These are phyloP conservation scores for Parambassis ranga DNA, from an alignment of 2,797 vertebrate genomes.

Conservation along the genomic window DNA sequence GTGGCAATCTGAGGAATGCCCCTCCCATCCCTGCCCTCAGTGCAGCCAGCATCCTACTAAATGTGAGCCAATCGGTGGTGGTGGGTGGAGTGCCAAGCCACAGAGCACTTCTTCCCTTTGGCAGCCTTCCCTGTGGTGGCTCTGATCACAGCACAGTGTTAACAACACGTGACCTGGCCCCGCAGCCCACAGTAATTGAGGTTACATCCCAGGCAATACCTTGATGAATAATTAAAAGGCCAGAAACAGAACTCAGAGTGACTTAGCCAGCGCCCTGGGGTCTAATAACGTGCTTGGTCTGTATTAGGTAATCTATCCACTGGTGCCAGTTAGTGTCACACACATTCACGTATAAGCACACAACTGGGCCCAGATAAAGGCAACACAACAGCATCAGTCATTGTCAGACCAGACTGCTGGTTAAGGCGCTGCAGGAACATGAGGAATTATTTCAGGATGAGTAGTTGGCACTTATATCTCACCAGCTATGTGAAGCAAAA, in stretches of 20 bases:
- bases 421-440: slow-evolving; percentile 64
- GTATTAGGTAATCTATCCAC: slow-evolving; percentile 75
- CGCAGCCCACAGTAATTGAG: slow-evolving; percentile 75
- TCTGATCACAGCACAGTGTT: slow-evolving; percentile 63
- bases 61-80: slow-evolving; percentile 72
- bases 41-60: slow-evolving; percentile 67
- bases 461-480: slow-evolving; percentile 56
- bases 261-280: slow-evolving; percentile 68
- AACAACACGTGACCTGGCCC: slow-evolving; percentile 73
- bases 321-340: slow-evolving; percentile 61
- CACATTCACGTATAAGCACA: slow-evolving; percentile 41
- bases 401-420: slow-evolving; percentile 68
- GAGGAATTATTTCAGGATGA: slow-evolving; percentile 65
- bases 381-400: slow-evolving; percentile 63
- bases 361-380: slow-evolving; percentile 63
- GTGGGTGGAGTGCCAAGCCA: slow-evolving; percentile 75
- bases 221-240: slow-evolving; percentile 82
- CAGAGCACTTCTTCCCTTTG: slow-evolving; percentile 67
- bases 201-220: slow-evolving; percentile 75
- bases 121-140: slow-evolving; percentile 70
- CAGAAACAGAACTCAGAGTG: slow-evolving; percentile 70
- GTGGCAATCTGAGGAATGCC: slow-evolving; percentile 66
- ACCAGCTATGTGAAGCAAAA: slow-evolving; percentile 34
- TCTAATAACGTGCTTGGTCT: slow-evolving; percentile 73
- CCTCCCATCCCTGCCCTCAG: slow-evolving; percentile 39